Conservation (phyloP, 1,140 invertebrate genomes). For the Zaprionus vittiger region DNA sequence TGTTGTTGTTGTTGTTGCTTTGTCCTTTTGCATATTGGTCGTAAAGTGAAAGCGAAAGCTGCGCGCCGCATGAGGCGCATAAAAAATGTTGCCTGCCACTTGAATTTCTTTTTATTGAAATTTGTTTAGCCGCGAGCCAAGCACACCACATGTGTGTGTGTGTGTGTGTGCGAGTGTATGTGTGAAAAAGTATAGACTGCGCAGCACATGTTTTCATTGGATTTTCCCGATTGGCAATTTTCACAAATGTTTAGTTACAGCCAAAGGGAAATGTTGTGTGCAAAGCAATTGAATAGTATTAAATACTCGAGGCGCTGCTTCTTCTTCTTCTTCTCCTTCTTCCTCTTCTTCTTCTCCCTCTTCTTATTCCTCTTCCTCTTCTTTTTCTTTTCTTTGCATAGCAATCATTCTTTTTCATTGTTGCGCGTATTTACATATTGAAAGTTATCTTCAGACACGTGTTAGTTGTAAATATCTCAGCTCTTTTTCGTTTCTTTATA, state of each 20-base stretch:
- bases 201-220: constrained; percentile 27
- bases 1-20: constrained; percentile 21
- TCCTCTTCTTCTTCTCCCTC: not conserved
- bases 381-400: not conserved
- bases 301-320: not conserved
- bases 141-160: not conserved
- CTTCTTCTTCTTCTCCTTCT: not conserved
- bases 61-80: constrained; percentile 61
- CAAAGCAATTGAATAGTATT: not conserved
- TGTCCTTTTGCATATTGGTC: constrained; percentile 73
- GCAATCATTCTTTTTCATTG: not conserved
- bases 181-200: constrained; percentile 15
- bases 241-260: constrained; percentile 24
- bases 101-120: constrained; percentile 80
- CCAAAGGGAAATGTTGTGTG: not conserved
- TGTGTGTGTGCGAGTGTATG: constrained; percentile 1
- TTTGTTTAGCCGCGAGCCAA: constrained; percentile 65
- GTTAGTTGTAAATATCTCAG: too few relatives aligned
- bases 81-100: constrained; percentile 65
- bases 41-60: constrained; percentile 72
- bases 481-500: not conserved
- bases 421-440: not conserved
- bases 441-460: too few relatives aligned
- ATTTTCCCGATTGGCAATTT: constrained; percentile 16
- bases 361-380: not conserved